Evolutionary conservation across 2,888 invertebrate species (phyloP).

Genomic region (Kryphioiulus occultus): DNA sequence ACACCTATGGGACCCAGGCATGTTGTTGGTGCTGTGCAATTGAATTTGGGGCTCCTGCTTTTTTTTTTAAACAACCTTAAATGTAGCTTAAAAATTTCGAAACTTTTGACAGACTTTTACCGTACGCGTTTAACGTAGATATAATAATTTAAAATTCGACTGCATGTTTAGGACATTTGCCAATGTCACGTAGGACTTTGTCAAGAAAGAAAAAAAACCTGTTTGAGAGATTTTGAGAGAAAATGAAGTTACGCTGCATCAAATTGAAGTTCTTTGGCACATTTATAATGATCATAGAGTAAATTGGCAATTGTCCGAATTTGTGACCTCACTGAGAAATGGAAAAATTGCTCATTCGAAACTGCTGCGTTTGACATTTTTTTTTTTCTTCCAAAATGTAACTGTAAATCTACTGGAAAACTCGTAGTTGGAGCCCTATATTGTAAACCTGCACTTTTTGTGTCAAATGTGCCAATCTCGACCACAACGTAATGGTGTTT

Average conservation of each 20-base stretch:
- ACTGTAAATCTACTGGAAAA: neutral
- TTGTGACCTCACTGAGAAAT: neutral
- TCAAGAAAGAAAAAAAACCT: neutral
- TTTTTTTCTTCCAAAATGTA: neutral
- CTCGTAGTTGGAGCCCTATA: neutral
- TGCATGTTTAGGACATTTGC: slow-evolving; percentile 32
- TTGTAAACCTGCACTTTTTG: neutral
- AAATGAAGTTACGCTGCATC: neutral
- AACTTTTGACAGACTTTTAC: neutral
- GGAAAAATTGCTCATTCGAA: neutral
- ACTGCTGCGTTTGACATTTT: neutral
- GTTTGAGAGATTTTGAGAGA: neutral
- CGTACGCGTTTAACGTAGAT: neutral
- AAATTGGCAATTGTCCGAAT: slow-evolving; percentile 30
- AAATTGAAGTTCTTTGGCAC: neutral
- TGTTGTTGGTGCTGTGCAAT: slow-evolving; percentile 35
- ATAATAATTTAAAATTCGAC: neutral
- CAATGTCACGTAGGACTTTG: neutral
- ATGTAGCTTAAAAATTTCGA: neutral
- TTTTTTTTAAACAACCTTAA: neutral
- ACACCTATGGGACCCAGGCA: slow-evolving; percentile 51
- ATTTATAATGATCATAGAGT: neutral
- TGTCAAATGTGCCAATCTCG: slow-evolving; percentile 33
- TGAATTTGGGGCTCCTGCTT: slow-evolving; percentile 16
- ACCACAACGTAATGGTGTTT: neutral